These are phyloP conservation scores for Chironomus tentans DNA, from an alignment of 2,888 invertebrate genomes.

Conservation along the genomic window DNA sequence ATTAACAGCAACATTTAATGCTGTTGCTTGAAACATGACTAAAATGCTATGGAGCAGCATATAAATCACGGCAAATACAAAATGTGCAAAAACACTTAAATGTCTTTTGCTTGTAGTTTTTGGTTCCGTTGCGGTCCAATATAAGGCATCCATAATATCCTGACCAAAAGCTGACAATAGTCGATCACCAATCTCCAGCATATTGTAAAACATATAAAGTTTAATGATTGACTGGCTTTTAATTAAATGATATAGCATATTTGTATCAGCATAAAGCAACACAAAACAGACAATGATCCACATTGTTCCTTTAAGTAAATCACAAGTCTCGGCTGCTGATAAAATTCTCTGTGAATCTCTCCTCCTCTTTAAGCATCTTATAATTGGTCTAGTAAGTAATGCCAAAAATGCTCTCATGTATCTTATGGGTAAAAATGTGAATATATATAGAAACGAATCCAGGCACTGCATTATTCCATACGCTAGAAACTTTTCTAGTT, in stretches of 20 bases:
- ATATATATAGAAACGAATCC: constrained; percentile 94
- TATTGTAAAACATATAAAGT: constrained; percentile 98
- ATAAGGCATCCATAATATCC: constrained; percentile 94
- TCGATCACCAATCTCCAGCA: constrained; percentile 96
- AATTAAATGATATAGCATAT: constrained; percentile 94
- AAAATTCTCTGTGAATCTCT: constrained; percentile 49
- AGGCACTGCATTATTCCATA: constrained; percentile 94
- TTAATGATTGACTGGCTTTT: constrained; percentile 99
- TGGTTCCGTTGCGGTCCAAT: constrained; percentile 98
- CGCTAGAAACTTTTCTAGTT: constrained; percentile 84
- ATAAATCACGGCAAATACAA: constrained; percentile 85
- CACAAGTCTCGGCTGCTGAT: constrained; percentile 89
- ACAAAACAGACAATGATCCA: constrained; percentile 71
- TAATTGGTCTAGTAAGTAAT: constrained; percentile 61
- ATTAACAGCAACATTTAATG: constrained; percentile 97
- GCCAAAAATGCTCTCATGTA: constrained; percentile 81
- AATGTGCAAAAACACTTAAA: constrained; percentile 80
- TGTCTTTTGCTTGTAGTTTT: constrained; percentile 47
- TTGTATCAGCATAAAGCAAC: constrained; percentile 91
- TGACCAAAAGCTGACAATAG: constrained; percentile 95
- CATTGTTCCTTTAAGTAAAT: constrained; percentile 86
- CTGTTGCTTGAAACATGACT: constrained; percentile 92
- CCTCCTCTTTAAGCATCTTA: constrained; percentile 60
- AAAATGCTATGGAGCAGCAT: constrained; percentile 82
- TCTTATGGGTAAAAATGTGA: constrained; percentile 91